Evolutionary conservation across 2,797 vertebrate species (phyloP).

Genomic region (Semotilus atromaculatus): DNA sequence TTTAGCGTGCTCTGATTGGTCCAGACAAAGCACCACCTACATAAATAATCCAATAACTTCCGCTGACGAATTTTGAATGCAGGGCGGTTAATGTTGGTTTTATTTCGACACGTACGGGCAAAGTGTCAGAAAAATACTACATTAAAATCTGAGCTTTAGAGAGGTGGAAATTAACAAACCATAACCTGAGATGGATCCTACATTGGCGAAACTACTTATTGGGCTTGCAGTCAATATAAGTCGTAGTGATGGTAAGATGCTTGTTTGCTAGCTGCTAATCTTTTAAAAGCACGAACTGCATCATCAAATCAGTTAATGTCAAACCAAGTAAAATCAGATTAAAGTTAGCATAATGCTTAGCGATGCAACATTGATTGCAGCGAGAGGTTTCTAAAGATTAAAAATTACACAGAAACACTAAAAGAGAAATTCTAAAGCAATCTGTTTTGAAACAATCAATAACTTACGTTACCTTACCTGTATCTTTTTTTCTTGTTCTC

Average conservation of each 20-base stretch:
- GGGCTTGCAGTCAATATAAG: constrained; percentile 76
- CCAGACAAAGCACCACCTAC: neutral
- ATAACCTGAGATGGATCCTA: constrained; percentile 67
- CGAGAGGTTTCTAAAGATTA: neutral
- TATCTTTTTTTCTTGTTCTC: neutral
- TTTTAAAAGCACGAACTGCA: neutral
- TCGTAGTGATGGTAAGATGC: constrained; percentile 79
- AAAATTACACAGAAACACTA: neutral
- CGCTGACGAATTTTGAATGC: constrained; percentile 64
- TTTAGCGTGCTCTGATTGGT: neutral
- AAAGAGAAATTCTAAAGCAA: neutral
- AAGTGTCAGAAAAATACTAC: neutral
- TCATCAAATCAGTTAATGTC: neutral
- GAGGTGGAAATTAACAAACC: neutral
- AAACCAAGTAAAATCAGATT: neutral
- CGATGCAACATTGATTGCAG: neutral
- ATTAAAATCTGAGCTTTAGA: neutral
- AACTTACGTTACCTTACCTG: too few relatives aligned
- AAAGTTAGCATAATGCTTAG: neutral
- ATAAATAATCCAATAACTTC: constrained; percentile 54
- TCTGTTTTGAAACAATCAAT: neutral
- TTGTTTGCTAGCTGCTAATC: constrained; percentile 14
- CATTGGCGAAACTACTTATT: constrained; percentile 64
- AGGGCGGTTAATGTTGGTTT: constrained; percentile 58
- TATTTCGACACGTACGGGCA: neutral